These are phyloP conservation scores for Stercorarius parasiticus DNA, from an alignment of 2,113 vertebrate genomes.

Conservation along the genomic window DNA sequence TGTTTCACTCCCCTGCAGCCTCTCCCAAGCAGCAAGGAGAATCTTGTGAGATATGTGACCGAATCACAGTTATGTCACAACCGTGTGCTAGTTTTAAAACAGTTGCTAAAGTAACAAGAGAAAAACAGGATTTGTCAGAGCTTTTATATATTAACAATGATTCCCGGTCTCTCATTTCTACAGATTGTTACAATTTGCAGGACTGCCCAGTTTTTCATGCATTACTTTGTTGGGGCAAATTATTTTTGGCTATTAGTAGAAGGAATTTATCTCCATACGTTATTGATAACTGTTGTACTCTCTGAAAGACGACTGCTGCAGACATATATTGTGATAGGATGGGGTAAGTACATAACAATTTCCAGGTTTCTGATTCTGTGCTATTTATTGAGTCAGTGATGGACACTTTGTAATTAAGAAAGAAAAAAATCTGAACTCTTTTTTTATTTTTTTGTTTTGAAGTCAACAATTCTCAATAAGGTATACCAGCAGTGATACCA, in stretches of 20 bases:
- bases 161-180: neutral
- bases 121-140: neutral
- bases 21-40: neutral
- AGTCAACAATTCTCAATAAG: neutral
- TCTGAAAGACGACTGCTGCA: slow-evolving; percentile 84
- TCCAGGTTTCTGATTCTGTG: neutral
- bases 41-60: neutral
- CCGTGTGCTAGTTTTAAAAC: neutral
- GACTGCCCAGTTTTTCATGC: slow-evolving; percentile 84
- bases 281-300: slow-evolving; percentile 85
- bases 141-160: neutral
- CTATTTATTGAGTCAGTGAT: neutral
- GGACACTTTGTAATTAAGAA: neutral
- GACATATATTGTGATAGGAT: slow-evolving; percentile 88
- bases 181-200: slow-evolving; percentile 83
- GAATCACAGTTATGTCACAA: neutral
- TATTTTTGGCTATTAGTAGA: slow-evolving; percentile 93
- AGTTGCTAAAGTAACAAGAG: neutral
- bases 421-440: neutral
- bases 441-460: neutral
- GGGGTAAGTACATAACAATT: slow-evolving; percentile 78
- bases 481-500: neutral
- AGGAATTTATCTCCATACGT: slow-evolving; percentile 88
- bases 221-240: slow-evolving; percentile 92
- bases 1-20: neutral